Evolutionary conservation across 2,888 invertebrate genomes (phyloP).

Genomic region (Malacosoma neustria): DNA sequence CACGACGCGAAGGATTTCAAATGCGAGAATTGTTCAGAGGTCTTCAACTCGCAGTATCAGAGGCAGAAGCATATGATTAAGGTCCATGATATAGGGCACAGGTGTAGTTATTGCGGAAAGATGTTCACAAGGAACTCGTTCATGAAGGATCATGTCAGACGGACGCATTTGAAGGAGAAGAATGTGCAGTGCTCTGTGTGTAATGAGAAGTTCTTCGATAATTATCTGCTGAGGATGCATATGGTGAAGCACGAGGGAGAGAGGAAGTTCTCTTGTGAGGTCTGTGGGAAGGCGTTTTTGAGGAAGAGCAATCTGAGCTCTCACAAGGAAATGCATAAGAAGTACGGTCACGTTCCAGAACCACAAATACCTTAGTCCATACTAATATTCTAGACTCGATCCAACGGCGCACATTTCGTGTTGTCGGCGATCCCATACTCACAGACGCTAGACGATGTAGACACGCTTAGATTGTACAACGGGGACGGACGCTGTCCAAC

Average conservation of each 20-base stretch:
- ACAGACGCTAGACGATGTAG: too few relatives aligned
- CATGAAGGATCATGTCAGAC: constrained; percentile 55
- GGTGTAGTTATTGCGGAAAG: constrained; percentile 48
- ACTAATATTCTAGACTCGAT: too few relatives aligned
- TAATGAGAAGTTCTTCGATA: constrained; percentile 56
- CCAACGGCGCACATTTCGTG: too few relatives aligned
- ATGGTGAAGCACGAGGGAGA: constrained; percentile 72
- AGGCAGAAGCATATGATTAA: constrained; percentile 69
- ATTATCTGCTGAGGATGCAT: constrained; percentile 53
- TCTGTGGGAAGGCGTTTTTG: constrained; percentile 74
- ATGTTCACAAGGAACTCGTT: constrained; percentile 65
- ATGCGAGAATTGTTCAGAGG: constrained; percentile 52
- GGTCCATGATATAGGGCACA: constrained; percentile 57
- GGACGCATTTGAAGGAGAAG: constrained; percentile 63
- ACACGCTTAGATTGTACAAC: too few relatives aligned
- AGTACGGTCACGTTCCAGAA: constrained; percentile 43
- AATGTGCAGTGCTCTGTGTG: constrained; percentile 56
- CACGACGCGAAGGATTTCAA: constrained; percentile 57
- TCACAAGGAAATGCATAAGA: constrained; percentile 70
- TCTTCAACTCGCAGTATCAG: constrained; percentile 68
- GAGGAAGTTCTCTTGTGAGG: constrained; percentile 68
- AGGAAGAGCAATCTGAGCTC: constrained; percentile 74
- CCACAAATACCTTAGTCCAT: constrained; percentile 8
- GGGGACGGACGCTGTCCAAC: too few relatives aligned
- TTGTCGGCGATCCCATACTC: too few relatives aligned